phyloP scores from a whole-genome alignment of 2,888 invertebrate genomes.

The Eristalis pertinax region DNA sequence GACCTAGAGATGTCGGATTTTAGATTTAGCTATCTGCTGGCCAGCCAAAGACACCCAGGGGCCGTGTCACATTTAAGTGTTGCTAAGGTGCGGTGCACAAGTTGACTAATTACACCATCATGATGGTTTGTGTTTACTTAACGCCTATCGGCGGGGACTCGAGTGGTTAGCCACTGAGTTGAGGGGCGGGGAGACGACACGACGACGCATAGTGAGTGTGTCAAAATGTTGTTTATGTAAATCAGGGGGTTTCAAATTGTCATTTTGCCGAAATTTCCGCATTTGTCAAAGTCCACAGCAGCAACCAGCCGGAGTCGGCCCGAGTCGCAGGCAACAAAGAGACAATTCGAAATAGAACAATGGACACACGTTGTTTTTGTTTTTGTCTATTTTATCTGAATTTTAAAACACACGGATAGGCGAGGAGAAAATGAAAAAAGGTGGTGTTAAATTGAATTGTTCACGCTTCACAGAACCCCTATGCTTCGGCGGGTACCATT shows the following conservation, averaged over 20 bases:
- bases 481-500: slow-evolving; percentile 24
- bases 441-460: slow-evolving; percentile 55
- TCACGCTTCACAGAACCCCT: slow-evolving; percentile 41
- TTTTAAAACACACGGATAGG: background rate
- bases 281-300: slow-evolving; percentile 54
- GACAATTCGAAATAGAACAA: slow-evolving; percentile 11
- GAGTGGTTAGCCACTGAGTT: too few species aligned
- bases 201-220: slow-evolving; percentile 7
- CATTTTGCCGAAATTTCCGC: slow-evolving; percentile 65
- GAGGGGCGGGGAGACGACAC: too few species aligned
- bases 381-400: slow-evolving; percentile 15
- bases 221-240: slow-evolving; percentile 62
- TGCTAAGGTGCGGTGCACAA: slow-evolving; percentile 43
- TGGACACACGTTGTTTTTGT: slow-evolving; percentile 11
- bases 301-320: background rate
- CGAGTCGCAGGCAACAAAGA: slow-evolving; percentile 36
- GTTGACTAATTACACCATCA: slow-evolving; percentile 51
- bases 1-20: slow-evolving; percentile 68
- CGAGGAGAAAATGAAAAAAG: background rate
- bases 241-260: slow-evolving; percentile 50
- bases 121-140: slow-evolving; percentile 23
- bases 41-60: slow-evolving; percentile 10
- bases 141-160: slow-evolving; percentile 10
- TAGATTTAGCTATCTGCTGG: background rate
- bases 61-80: slow-evolving; percentile 30